Evolutionary conservation across 2,797 vertebrate species (phyloP).

Genomic region (Acanthornis magna): DNA sequence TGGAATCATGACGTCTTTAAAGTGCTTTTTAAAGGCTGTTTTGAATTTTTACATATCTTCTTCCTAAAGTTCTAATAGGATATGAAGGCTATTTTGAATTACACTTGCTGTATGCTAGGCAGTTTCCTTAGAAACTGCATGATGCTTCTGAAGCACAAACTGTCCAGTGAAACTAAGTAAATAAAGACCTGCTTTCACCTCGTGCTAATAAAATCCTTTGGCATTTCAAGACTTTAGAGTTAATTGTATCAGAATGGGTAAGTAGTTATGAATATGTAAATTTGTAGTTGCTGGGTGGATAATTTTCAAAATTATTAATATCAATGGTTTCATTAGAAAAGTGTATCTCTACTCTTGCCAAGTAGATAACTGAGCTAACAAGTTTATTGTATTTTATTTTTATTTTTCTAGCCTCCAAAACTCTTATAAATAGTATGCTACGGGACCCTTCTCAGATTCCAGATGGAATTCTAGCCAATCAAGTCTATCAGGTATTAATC

Average conservation of each 20-base stretch:
- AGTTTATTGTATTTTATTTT: constrained; percentile 35
- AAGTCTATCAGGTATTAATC: constrained; percentile 91
- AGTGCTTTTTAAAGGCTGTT: not conserved
- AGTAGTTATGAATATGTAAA: not conserved
- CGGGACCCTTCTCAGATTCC: constrained; percentile 93
- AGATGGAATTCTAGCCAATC: constrained; percentile 88
- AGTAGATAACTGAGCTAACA: constrained; percentile 58
- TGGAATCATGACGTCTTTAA: not conserved
- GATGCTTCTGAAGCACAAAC: not conserved
- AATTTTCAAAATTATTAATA: not conserved
- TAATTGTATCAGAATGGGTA: constrained; percentile 22
- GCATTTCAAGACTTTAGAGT: not conserved
- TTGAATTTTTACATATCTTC: not conserved
- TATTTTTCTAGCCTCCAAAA: constrained; percentile 85
- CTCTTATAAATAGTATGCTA: constrained; percentile 90
- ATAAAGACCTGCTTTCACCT: not conserved
- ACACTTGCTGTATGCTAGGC: not conserved
- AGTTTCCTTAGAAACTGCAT: not conserved
- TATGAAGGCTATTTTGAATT: not conserved
- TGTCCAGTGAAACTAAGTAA: not conserved
- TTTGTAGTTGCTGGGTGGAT: not conserved
- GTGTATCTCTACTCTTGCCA: constrained; percentile 15
- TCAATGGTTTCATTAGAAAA: constrained; percentile 8
- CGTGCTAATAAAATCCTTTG: constrained; percentile 47
- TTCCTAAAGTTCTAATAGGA: not conserved